A percentile compares a stretch with the other conserved stretches of the same genome.
Conservation (phyloP, 2,888 invertebrate species). For the Pemphredon lugubris region DNA sequence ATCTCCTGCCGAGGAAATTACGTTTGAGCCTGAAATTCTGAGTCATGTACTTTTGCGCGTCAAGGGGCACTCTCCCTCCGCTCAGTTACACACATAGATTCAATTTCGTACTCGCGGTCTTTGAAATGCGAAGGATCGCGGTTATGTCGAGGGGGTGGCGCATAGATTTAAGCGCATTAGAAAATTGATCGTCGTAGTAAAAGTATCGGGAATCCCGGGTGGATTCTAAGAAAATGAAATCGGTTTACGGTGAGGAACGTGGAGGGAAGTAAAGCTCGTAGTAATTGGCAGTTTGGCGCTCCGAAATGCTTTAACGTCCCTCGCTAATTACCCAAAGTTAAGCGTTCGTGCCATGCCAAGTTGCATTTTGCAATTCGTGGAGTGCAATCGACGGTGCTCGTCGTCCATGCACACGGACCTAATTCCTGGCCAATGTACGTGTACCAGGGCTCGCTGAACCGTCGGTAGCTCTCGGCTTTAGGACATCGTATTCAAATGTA, state of each 20-base stretch:
- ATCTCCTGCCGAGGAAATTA: conserved; percentile 6
- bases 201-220: conserved; percentile 38
- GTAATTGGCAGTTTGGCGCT: conserved; percentile 54
- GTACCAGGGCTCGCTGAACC: conserved; percentile 49
- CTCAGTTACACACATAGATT: too few species aligned
- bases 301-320: conserved; percentile 53
- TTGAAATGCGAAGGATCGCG: too few species aligned
- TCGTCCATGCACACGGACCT: conserved; percentile 44
- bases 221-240: conserved; percentile 35
- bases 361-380: conserved; percentile 62
- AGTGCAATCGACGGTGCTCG: conserved; percentile 59
- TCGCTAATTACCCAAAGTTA: conserved; percentile 59
- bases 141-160: too few species aligned
- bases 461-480: conserved; percentile 66
- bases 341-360: conserved; percentile 55
- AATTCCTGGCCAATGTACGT: conserved; percentile 63
- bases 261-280: conserved; percentile 37
- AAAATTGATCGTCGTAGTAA: too few species aligned
- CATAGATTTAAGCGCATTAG: too few species aligned
- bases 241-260: conserved; percentile 42
- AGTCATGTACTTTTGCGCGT: too few species aligned
- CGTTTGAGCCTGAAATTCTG: too few species aligned
- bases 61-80: too few species aligned
- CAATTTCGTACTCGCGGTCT: too few species aligned
- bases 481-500: conserved; percentile 80